Conservation (phyloP, 2,113 vertebrate species). For the Onychostoma macrolepis region DNA sequence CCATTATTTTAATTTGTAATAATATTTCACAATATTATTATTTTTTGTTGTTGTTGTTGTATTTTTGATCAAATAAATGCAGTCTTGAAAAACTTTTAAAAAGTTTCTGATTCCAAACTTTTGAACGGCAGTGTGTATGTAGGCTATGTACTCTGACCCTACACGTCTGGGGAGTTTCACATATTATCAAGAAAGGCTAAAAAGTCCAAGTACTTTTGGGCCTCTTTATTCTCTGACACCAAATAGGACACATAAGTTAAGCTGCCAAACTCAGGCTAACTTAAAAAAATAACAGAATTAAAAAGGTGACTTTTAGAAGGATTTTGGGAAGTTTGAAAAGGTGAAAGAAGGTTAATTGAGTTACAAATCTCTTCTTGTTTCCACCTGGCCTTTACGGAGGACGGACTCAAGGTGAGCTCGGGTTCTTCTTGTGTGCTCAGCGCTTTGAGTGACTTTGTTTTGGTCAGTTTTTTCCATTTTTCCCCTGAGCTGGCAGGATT, state of each 20-base stretch:
- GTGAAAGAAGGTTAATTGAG: constrained; percentile 33
- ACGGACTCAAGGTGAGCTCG: constrained; percentile 44
- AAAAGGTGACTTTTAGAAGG: constrained; percentile 20
- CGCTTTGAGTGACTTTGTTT: constrained; percentile 61
- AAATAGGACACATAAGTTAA: neutral
- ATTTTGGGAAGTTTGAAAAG: constrained; percentile 6
- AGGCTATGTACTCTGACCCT: neutral
- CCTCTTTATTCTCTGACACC: neutral
- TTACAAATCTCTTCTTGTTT: constrained; percentile 36
- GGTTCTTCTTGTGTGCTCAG: constrained; percentile 54
- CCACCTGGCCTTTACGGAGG: constrained; percentile 32
- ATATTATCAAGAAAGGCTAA: neutral
- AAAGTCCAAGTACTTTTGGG: neutral
- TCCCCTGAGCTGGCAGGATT: constrained; percentile 61
- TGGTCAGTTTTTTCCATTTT: constrained; percentile 61
- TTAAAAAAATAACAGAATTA: constrained; percentile 1
- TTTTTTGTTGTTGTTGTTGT: too few relatives aligned
- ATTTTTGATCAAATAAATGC: neutral
- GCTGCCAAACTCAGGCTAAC: neutral
- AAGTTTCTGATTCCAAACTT: too few relatives aligned
- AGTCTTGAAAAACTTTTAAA: neutral
- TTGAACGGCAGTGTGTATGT: too few relatives aligned
- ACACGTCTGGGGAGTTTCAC: neutral
- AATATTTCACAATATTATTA: too few relatives aligned
- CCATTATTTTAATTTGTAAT: too few relatives aligned